Evolutionary conservation across 23 tunicate genomes (phyloP).

Genomic region (Trididemnum nubilum): DNA sequence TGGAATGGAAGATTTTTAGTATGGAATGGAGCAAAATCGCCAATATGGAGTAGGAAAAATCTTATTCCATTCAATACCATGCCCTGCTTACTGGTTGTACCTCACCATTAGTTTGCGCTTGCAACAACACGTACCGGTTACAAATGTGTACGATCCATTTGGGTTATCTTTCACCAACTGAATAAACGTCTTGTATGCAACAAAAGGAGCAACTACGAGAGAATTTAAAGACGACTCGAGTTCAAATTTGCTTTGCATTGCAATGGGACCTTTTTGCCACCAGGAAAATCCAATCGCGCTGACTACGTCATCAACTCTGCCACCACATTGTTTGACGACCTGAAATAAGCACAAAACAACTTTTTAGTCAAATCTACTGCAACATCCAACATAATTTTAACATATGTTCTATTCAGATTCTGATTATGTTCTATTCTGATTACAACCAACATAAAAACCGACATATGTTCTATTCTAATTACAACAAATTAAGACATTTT

Average conservation of each 20-base stretch:
- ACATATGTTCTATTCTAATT: no score
- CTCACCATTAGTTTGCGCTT: no score
- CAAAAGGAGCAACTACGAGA: conserved; percentile 77
- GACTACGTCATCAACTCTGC: conserved; percentile 62
- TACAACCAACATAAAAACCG: no score
- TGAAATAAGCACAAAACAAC: conserved; percentile 36
- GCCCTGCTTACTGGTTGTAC: no score
- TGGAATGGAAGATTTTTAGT: no score
- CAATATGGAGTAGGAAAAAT: no score
- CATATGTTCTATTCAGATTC: background rate
- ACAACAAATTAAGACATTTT: no score
- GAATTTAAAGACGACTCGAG: conserved; percentile 65
- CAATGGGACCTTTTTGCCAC: conserved; percentile 69
- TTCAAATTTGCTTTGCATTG: conserved; percentile 40
- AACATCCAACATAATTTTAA: background rate
- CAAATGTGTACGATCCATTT: conserved; percentile 62
- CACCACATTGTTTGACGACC: conserved; percentile 62
- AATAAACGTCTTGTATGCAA: conserved; percentile 79
- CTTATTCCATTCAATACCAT: no score
- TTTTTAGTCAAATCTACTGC: background rate
- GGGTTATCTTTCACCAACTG: conserved; percentile 65
- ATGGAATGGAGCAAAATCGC: no score
- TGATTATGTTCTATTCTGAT: no score
- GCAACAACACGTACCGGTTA: no score
- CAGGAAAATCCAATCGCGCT: conserved; percentile 73